phyloP scores from a whole-genome alignment of 2,888 invertebrate species.

The Cyaniris semiargus region DNA sequence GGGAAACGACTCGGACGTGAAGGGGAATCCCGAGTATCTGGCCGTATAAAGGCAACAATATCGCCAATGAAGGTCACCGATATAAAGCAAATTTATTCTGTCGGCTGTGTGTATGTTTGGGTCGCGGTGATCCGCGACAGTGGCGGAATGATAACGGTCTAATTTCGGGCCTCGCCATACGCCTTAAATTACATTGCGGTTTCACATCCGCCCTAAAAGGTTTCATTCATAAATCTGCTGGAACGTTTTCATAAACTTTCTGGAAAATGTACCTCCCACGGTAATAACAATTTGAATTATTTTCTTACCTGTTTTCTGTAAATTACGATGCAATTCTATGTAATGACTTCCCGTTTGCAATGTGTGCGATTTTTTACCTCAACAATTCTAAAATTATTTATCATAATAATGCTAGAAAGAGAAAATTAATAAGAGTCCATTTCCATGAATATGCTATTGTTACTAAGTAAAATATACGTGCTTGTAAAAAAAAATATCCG shows the following conservation, averaged over 20 bases:
- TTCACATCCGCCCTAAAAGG: conserved; percentile 74
- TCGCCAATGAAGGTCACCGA: conserved; percentile 75
- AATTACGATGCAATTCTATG: background rate
- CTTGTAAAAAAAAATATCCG: too few species aligned
- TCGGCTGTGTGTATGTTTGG: conserved; percentile 71
- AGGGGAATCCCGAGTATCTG: conserved; percentile 64
- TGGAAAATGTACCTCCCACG: conserved; percentile 66
- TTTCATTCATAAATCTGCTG: conserved; percentile 79
- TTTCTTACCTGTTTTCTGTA: conserved; percentile 32
- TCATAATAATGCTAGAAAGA: too few species aligned
- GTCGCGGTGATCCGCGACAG: conserved; percentile 77
- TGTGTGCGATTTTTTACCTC: background rate
- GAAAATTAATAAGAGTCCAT: too few species aligned
- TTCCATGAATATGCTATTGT: too few species aligned
- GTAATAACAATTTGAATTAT: conserved; percentile 52
- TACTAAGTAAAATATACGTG: too few species aligned
- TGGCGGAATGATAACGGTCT: conserved; percentile 77
- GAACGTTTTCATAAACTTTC: conserved; percentile 75
- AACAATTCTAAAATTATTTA: background rate
- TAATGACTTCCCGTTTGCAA: conserved; percentile 21
- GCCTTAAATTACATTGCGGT: conserved; percentile 75
- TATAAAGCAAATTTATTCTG: conserved; percentile 79
- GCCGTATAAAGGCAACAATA: conserved; percentile 71
- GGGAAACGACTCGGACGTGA: conserved; percentile 51
- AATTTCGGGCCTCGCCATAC: conserved; percentile 71